These are phyloP conservation scores for Notodonta ziczac DNA, from an alignment of 2,888 invertebrate species.

Conservation along the genomic window DNA sequence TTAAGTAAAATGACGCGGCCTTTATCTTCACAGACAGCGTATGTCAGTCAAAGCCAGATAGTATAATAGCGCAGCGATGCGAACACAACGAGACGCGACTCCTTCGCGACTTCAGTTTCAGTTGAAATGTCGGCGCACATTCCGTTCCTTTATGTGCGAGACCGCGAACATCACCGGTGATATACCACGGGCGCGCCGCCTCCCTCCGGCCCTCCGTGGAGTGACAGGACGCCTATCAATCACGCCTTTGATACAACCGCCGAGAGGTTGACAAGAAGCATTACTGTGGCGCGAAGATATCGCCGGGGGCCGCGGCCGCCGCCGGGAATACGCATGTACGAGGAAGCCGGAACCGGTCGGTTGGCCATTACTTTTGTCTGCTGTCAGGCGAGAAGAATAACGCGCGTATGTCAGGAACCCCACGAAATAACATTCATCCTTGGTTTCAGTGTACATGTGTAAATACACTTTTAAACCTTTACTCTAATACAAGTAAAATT, in stretches of 20 bases:
- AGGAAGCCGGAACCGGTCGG: not conserved
- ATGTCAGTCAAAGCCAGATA: too few relatives aligned
- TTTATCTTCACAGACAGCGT: not conserved
- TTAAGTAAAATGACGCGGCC: not conserved
- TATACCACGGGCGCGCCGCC: not conserved
- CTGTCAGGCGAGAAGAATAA: not conserved
- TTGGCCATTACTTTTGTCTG: not conserved
- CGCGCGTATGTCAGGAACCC: not conserved
- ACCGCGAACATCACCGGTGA: not conserved
- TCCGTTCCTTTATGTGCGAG: not conserved
- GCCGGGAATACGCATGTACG: not conserved
- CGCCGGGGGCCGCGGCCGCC: not conserved
- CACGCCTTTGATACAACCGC: constrained; percentile 3
- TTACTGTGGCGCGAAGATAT: not conserved
- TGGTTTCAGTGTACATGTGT: not conserved
- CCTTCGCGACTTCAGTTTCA: not conserved
- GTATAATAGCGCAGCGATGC: too few relatives aligned
- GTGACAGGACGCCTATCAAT: not conserved
- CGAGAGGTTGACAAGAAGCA: constrained; percentile 1
- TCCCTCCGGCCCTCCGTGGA: not conserved
- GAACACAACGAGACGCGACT: too few relatives aligned
- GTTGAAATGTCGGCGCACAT: not conserved
- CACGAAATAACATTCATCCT: not conserved
- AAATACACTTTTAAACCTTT: too few relatives aligned
- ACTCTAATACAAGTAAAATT: too few relatives aligned